Evolutionary conservation across 2,888 invertebrate species (phyloP).

Genomic region (Morpho achilles): DNA sequence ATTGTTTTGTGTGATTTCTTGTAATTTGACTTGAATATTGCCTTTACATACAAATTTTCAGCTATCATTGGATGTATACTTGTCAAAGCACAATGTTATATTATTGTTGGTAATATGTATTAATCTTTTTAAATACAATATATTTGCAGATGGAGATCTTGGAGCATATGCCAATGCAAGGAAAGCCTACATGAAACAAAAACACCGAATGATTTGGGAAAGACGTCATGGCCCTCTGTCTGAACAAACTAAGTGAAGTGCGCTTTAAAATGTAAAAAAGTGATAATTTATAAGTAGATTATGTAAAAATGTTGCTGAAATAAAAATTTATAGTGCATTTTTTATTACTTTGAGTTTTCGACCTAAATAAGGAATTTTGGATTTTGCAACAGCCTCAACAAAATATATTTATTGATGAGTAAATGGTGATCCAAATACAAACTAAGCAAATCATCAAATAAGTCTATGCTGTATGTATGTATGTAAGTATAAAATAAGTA

Average conservation of each 20-base stretch:
- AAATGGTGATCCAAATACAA: too few relatives aligned
- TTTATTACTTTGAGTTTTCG: neutral
- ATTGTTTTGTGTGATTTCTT: too few relatives aligned
- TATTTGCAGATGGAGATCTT: conserved; percentile 91
- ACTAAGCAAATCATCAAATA: too few relatives aligned
- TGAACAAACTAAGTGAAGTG: conserved; percentile 47
- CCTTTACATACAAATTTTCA: too few relatives aligned
- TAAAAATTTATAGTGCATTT: conserved; percentile 25
- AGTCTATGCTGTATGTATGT: too few relatives aligned
- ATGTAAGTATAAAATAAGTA: too few relatives aligned
- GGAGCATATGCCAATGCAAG: conserved; percentile 86
- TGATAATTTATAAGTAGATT: conserved; percentile 41
- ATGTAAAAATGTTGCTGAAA: conserved; percentile 23
- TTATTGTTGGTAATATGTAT: too few relatives aligned
- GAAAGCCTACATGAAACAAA: conserved; percentile 96
- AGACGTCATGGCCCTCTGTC: conserved; percentile 88
- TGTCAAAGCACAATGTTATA: too few relatives aligned
- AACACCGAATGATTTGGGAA: conserved; percentile 99
- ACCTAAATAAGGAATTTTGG: neutral
- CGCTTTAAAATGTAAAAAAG: conserved; percentile 15
- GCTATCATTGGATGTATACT: too few relatives aligned
- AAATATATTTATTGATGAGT: too few relatives aligned
- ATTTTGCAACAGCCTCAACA: too few relatives aligned
- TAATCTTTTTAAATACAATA: neutral
- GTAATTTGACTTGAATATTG: too few relatives aligned